A percentile compares a stretch with the other conserved stretches of the same genome.
Evolutionary conservation across 2,113 vertebrate species (phyloP).

Genomic region (Actenoides lindsayi): DNA sequence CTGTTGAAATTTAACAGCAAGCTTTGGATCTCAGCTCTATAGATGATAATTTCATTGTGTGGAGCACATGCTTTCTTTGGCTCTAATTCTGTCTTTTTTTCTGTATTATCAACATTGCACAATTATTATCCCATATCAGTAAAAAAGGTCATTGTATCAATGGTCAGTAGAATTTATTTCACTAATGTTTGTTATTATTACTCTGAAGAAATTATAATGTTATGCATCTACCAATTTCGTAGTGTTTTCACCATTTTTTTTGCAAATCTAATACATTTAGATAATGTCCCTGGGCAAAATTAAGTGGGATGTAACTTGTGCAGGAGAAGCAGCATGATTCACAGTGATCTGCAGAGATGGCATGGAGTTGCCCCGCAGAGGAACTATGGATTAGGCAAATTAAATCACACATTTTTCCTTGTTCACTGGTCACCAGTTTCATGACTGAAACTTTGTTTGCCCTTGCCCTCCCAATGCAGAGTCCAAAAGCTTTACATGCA

Average conservation of each 20-base stretch:
- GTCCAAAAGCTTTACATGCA: background rate
- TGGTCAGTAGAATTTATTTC: background rate
- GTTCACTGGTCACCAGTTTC: background rate
- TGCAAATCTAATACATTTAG: background rate
- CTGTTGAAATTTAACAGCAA: constrained; percentile 48
- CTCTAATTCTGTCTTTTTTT: background rate
- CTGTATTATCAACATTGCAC: background rate
- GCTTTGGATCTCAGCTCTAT: background rate
- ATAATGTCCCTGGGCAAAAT: background rate
- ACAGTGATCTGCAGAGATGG: background rate
- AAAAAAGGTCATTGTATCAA: background rate
- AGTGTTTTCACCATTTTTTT: background rate
- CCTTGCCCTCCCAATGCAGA: background rate
- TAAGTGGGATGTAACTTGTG: background rate
- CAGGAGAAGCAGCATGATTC: background rate
- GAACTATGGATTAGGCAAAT: background rate
- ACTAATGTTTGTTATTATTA: background rate
- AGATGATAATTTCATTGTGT: background rate
- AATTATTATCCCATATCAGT: background rate
- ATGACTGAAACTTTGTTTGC: background rate
- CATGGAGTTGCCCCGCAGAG: background rate
- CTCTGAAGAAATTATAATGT: background rate
- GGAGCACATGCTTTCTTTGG: constrained; percentile 26
- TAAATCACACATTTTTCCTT: background rate
- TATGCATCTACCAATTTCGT: background rate